A percentile compares a stretch with the other conserved stretches of the same genome.
phyloP scores from a whole-genome alignment of 2,888 invertebrate genomes.

The Atrina japonica region DNA sequence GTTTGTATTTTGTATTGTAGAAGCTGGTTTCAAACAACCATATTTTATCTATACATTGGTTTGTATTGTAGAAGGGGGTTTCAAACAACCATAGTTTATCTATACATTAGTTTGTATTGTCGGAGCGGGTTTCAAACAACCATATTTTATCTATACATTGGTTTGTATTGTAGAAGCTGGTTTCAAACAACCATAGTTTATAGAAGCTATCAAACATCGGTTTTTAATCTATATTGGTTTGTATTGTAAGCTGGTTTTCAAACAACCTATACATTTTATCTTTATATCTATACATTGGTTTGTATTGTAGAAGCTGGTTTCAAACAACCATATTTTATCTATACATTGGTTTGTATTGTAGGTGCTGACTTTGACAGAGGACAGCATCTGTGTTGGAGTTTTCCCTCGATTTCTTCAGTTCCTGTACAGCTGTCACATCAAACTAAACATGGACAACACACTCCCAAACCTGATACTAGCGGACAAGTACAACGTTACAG shows the following conservation, averaged over 20 bases:
- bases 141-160: background rate
- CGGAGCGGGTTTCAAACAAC: no score
- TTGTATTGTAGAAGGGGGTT: no score
- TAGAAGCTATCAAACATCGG: no score
- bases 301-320: slow-evolving; percentile 66
- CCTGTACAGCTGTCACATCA: slow-evolving; percentile 81
- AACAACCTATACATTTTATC: no score
- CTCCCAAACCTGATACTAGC: slow-evolving; percentile 81
- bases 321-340: background rate
- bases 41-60: no score
- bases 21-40: slow-evolving; percentile 75
- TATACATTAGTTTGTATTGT: no score
- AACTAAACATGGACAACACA: slow-evolving; percentile 79
- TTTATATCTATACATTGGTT: background rate
- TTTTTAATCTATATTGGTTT: no score
- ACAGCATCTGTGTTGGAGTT: slow-evolving; percentile 76
- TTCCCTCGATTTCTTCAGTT: slow-evolving; percentile 81
- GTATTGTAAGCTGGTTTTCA: no score
- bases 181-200: no score
- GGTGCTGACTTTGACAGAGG: slow-evolving; percentile 78
- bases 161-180: slow-evolving; percentile 63
- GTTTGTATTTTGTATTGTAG: slow-evolving; percentile 50
- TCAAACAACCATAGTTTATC: background rate
- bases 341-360: slow-evolving; percentile 40
- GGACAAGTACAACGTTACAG: slow-evolving; percentile 81